A percentile compares a stretch with the other conserved stretches of the same genome.
These are phyloP conservation scores for Sylvietta virens DNA, from an alignment of 2,113 vertebrate genomes.

Conservation along the genomic window DNA sequence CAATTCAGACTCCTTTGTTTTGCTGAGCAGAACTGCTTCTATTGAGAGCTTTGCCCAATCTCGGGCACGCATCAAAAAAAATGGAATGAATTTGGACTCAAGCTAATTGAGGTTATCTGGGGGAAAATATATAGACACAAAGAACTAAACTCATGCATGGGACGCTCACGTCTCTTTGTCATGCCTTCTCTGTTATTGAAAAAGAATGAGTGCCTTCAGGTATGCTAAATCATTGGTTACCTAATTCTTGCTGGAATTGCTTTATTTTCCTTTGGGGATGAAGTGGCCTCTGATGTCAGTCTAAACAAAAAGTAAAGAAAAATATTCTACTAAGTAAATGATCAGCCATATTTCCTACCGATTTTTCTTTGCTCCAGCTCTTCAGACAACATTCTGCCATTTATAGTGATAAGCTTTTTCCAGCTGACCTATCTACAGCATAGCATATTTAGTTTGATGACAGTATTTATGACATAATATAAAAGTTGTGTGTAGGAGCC, in stretches of 20 bases:
- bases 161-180: neutral
- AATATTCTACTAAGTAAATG: neutral
- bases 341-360: neutral
- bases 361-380: neutral
- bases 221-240: neutral
- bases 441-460: neutral
- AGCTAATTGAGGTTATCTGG: constrained; percentile 21
- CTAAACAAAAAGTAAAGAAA: neutral
- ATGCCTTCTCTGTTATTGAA: neutral
- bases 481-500: neutral
- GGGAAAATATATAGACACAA: neutral
- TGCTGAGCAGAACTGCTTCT: constrained; percentile 28
- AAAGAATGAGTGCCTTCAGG: neutral
- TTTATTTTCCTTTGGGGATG: neutral
- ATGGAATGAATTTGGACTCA: neutral
- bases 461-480: constrained; percentile 24
- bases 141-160: neutral
- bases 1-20: constrained; percentile 53
- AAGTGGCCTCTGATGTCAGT: neutral
- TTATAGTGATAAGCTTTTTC: constrained; percentile 4
- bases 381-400: neutral
- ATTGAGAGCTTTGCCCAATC: constrained; percentile 28
- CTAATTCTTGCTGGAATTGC: neutral
- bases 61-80: neutral
- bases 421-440: neutral